A percentile compares a stretch with the other conserved stretches of the same genome.
These are phyloP conservation scores for Epizoanthus illoricatus DNA, from an alignment of 92 coral and sea anemone species.

Conservation along the genomic window DNA sequence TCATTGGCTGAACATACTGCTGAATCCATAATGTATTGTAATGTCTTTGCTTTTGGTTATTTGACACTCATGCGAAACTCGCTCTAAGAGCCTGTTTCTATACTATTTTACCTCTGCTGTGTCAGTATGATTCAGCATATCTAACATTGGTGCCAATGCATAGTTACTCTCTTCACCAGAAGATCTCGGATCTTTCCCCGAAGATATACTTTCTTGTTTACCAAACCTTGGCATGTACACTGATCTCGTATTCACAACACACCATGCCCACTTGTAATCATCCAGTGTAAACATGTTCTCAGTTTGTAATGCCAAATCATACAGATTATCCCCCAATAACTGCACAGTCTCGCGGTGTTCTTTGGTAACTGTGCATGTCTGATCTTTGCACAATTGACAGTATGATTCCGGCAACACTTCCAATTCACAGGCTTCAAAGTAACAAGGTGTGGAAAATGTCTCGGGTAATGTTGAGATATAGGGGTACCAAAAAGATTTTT, in stretches of 20 bases:
- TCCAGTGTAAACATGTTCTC: conserved; percentile 50
- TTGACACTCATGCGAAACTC: too few relatives aligned
- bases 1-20: too few relatives aligned
- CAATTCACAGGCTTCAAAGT: conserved; percentile 61
- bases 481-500: conserved; percentile 85
- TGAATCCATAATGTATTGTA: too few relatives aligned
- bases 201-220: neutral
- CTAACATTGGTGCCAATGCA: conserved; percentile 92
- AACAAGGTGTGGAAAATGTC: conserved; percentile 81
- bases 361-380: conserved; percentile 45
- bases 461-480: conserved; percentile 75
- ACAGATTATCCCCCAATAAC: neutral
- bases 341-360: conserved; percentile 45
- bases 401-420: conserved; percentile 49
- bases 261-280: conserved; percentile 94
- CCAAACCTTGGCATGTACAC: conserved; percentile 60
- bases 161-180: conserved; percentile 43
- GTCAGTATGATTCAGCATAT: conserved; percentile 82
- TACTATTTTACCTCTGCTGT: conserved; percentile 69
- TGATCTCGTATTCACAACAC: conserved; percentile 88
- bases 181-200: neutral
- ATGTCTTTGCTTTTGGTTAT: too few relatives aligned
- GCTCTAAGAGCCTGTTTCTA: neutral
- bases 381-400: conserved; percentile 44
- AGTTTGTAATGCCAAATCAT: conserved; percentile 20